Evolutionary conservation across 2,797 vertebrate species (phyloP).

Genomic region (Spinibarbus caldwelli): DNA sequence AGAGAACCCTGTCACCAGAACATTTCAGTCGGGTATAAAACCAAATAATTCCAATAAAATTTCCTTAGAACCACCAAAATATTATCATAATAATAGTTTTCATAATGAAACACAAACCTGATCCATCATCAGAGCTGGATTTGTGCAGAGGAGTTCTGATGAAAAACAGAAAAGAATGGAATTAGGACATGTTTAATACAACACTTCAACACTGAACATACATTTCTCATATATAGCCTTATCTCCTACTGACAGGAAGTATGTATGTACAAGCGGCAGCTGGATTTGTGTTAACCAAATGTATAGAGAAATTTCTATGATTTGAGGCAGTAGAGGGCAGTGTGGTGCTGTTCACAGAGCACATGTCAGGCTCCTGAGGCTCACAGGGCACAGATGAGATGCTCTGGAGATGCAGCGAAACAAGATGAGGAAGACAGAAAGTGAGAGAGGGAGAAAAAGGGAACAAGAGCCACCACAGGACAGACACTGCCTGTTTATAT

Average conservation of each 20-base stretch:
- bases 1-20: not conserved
- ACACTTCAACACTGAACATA: constrained; percentile 2
- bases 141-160: constrained; percentile 90
- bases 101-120: constrained; percentile 80
- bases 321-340: constrained; percentile 50
- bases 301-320: not conserved
- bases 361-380: constrained; percentile 56
- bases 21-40: not conserved
- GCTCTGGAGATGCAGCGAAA: constrained; percentile 16
- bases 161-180: constrained; percentile 29
- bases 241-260: not conserved
- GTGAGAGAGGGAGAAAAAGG: constrained; percentile 42
- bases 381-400: constrained; percentile 48
- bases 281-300: constrained; percentile 12
- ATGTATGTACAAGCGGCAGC: not conserved
- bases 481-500: constrained; percentile 74
- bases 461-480: constrained; percentile 64
- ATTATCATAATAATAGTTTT: constrained; percentile 7
- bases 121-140: constrained; percentile 94
- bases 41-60: not conserved
- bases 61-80: not conserved
- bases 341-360: not conserved
- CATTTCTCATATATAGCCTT: not conserved
- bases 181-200: not conserved
- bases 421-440: not conserved